These are phyloP conservation scores for Cephus cinctus DNA, from an alignment of 1,140 invertebrate species.

Conservation along the genomic window DNA sequence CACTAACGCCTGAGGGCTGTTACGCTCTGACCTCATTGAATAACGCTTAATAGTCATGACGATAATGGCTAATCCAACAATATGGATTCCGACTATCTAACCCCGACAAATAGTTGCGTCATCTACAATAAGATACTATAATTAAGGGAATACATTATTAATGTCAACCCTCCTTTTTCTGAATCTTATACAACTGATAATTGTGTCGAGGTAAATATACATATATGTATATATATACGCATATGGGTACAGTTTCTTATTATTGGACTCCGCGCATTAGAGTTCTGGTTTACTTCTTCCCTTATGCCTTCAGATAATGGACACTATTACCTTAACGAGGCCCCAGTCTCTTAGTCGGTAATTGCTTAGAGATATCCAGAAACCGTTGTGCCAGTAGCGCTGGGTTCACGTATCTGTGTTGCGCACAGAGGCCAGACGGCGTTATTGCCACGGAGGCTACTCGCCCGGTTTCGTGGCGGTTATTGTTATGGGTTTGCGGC, in stretches of 20 bases:
- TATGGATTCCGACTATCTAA: background rate
- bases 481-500: constrained; percentile 54
- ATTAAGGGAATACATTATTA: no score
- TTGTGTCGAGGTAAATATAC: no score
- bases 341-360: constrained; percentile 50
- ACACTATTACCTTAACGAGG: constrained; percentile 54
- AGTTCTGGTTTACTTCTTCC: constrained; percentile 48
- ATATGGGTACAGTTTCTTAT: no score
- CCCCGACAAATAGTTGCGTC: no score
- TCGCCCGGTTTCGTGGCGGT: constrained; percentile 43
- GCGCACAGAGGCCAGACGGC: constrained; percentile 34
- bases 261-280: constrained; percentile 34
- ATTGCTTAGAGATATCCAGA: constrained; percentile 52
- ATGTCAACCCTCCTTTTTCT: no score
- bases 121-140: no score
- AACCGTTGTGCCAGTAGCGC: constrained; percentile 21
- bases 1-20: constrained; percentile 29
- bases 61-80: constrained; percentile 32
- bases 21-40: constrained; percentile 37
- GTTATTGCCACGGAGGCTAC: constrained; percentile 46
- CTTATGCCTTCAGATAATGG: constrained; percentile 48
- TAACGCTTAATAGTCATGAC: constrained; percentile 34
- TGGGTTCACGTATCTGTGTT: constrained; percentile 7
- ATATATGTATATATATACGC: no score
- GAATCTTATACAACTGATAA: no score